Percentiles rank a stretch among this genome's conserved stretches.
These are phyloP conservation scores for Deroplatys truncata DNA, from an alignment of 2,888 invertebrate species.

Conservation along the genomic window DNA sequence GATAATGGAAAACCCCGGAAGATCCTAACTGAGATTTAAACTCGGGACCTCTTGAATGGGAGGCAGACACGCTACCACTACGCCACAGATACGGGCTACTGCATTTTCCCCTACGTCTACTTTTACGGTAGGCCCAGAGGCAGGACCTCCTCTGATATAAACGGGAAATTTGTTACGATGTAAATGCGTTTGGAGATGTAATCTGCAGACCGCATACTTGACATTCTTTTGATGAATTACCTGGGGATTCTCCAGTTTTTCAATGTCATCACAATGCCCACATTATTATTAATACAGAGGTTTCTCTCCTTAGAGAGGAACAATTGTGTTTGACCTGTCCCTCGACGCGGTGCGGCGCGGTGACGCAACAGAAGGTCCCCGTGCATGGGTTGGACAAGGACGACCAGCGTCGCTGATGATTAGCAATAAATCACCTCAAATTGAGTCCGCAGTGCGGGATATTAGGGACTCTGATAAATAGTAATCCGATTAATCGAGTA, in stretches of 20 bases:
- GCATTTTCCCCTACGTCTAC: too few relatives aligned
- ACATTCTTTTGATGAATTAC: not conserved
- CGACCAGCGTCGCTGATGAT: conserved; percentile 16
- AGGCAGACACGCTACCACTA: too few relatives aligned
- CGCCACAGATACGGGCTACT: too few relatives aligned
- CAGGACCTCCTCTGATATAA: too few relatives aligned
- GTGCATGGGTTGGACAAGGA: not conserved
- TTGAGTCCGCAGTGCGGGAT: conserved; percentile 25
- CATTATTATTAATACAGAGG: not conserved
- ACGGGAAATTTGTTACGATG: too few relatives aligned
- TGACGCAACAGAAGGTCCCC: not conserved
- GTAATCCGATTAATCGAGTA: conserved; percentile 31
- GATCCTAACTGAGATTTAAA: too few relatives aligned
- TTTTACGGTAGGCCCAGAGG: too few relatives aligned
- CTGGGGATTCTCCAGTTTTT: not conserved
- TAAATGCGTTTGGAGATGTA: too few relatives aligned
- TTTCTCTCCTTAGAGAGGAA: not conserved
- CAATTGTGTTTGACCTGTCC: not conserved
- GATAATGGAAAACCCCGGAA: too few relatives aligned
- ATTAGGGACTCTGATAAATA: conserved; percentile 27
- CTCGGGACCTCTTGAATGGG: too few relatives aligned
- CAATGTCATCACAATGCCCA: not conserved
- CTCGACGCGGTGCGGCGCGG: not conserved
- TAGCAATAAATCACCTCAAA: conserved; percentile 32
- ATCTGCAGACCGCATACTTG: not conserved